Conservation (phyloP, 2,888 invertebrate species). For the Drosophila niveifrons region DNA sequence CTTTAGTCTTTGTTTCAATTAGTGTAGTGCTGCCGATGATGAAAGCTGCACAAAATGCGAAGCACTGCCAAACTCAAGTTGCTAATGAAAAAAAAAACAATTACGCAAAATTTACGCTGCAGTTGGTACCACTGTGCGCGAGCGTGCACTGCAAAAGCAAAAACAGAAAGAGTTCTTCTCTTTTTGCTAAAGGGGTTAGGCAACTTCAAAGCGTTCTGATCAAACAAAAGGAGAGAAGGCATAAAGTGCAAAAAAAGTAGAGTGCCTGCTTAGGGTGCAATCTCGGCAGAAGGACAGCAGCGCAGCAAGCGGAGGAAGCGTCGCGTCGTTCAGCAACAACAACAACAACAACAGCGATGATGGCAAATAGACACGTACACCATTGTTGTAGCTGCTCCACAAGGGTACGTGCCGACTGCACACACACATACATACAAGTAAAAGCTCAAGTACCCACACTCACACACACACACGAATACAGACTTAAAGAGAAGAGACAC, state of each 20-base stretch:
- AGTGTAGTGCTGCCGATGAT: background rate
- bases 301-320: constrained; percentile 6
- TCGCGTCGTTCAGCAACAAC: background rate
- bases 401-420: constrained; percentile 35
- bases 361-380: constrained; percentile 43
- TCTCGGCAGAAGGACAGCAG: background rate
- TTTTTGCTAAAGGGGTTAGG: background rate
- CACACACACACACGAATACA: constrained; percentile 9
- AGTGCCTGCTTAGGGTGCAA: constrained; percentile 14
- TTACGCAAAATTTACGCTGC: constrained; percentile 4
- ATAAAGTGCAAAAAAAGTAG: background rate
- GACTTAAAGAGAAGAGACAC: constrained; percentile 4
- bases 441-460: too few species aligned
- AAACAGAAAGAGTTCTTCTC: background rate
- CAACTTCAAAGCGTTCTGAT: constrained; percentile 16
- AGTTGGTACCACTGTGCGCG: constrained; percentile 18
- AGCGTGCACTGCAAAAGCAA: background rate
- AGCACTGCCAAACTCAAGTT: constrained; percentile 6
- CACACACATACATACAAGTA: constrained; percentile 6
- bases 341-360: background rate
- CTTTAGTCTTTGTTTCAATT: background rate
- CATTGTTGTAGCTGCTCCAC: constrained; percentile 33
- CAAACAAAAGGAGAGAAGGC: constrained; percentile 15
- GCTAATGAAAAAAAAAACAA: constrained; percentile 13
- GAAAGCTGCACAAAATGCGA: background rate